phyloP scores from a whole-genome alignment of 2,113 vertebrate species.

The Mesocricetus auratus region DNA sequence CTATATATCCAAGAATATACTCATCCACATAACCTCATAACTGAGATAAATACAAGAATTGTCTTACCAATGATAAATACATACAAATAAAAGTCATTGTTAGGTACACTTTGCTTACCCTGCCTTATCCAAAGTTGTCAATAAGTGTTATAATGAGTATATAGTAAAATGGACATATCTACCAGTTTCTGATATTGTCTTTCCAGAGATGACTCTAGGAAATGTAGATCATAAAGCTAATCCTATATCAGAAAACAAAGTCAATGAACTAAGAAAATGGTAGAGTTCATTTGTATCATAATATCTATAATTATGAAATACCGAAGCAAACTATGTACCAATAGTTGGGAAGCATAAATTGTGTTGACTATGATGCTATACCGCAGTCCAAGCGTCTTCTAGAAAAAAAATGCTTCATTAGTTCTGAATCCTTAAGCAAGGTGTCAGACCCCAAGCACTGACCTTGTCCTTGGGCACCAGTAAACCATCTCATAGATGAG shows the following conservation, averaged over 20 bases:
- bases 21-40: neutral
- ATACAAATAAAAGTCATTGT: neutral
- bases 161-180: neutral
- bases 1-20: neutral
- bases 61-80: neutral
- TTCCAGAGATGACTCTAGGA: conserved; percentile 26
- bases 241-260: neutral
- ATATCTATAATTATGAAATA: conserved; percentile 31
- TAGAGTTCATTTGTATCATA: neutral
- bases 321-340: conserved; percentile 7
- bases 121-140: conserved; percentile 20
- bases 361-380: neutral
- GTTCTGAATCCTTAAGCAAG: neutral
- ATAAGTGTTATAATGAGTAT: neutral
- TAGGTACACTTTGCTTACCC: neutral
- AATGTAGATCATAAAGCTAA: neutral
- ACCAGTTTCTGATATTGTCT: neutral
- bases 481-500: neutral
- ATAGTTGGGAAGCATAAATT: neutral
- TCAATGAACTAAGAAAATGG: neutral
- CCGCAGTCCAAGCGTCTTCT: neutral
- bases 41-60: neutral
- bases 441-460: neutral
- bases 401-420: neutral
- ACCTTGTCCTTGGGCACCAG: neutral